Evolutionary conservation across 1,140 invertebrate genomes (phyloP).

Genomic region (Microvelia longipes): DNA sequence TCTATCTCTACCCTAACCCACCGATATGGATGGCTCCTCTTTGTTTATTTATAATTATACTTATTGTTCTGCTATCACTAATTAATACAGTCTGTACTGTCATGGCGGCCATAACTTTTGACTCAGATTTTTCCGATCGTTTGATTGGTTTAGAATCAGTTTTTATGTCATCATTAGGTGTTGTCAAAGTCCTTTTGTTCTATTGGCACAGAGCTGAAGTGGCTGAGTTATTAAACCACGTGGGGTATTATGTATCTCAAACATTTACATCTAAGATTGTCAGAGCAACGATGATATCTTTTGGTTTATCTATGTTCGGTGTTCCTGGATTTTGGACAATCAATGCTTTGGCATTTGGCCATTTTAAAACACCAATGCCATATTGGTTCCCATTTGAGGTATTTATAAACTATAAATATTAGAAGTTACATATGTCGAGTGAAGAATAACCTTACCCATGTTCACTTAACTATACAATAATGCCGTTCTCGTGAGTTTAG

Average conservation of each 20-base stretch:
- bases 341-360: background rate
- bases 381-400: slow-evolving; percentile 2
- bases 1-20: background rate
- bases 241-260: background rate
- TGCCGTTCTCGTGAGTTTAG: too few relatives aligned
- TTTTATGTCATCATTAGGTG: background rate
- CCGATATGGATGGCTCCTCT: background rate
- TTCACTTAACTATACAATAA: too few relatives aligned
- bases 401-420: too few relatives aligned
- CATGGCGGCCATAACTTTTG: background rate
- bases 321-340: background rate
- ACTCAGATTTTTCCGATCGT: background rate
- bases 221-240: background rate
- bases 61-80: background rate
- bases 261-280: background rate
- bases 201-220: background rate
- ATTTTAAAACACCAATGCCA: background rate
- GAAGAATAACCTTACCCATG: too few relatives aligned
- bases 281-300: background rate
- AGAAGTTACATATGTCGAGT: too few relatives aligned
- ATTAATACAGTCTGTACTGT: background rate
- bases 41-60: background rate
- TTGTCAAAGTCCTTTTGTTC: background rate
- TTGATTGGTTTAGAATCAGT: background rate
- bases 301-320: background rate